Evolutionary conservation across 2,888 invertebrate species (phyloP).

Genomic region (Neelides folsomi): DNA sequence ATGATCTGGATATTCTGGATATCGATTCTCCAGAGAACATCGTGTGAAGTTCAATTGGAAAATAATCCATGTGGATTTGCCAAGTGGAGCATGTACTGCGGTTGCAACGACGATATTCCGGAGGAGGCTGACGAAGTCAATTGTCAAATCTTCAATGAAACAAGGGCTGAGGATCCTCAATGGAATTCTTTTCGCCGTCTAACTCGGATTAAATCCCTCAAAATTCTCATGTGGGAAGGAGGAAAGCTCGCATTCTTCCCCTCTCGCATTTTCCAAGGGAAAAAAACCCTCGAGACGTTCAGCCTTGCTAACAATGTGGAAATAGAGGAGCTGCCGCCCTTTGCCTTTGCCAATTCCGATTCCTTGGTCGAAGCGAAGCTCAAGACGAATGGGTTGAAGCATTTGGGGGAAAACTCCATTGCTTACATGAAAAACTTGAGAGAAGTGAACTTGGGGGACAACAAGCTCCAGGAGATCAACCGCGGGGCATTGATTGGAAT

Average conservation of each 20-base stretch:
- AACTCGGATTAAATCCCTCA: slow-evolving; percentile 5
- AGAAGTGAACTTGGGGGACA: slow-evolving; percentile 58
- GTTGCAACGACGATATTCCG: slow-evolving; percentile 42
- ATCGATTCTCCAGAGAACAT: no score
- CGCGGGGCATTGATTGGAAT: slow-evolving; percentile 58
- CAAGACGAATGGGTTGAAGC: slow-evolving; percentile 54
- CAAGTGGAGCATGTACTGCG: slow-evolving; percentile 40
- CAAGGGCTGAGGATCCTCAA: slow-evolving; percentile 36
- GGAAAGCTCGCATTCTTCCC: slow-evolving; percentile 18
- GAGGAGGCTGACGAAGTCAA: slow-evolving; percentile 55
- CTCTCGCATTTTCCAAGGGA: slow-evolving; percentile 11
- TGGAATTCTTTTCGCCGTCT: slow-evolving; percentile 6
- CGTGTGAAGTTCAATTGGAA: no score
- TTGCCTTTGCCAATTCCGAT: slow-evolving; percentile 60
- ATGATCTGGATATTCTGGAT: no score
- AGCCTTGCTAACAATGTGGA: slow-evolving; percentile 10
- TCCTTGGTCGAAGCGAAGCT: slow-evolving; percentile 53
- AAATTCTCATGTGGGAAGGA: slow-evolving; percentile 12
- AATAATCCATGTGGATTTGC: slow-evolving; percentile 10
- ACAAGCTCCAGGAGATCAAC: slow-evolving; percentile 59
- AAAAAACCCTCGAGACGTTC: slow-evolving; percentile 21
- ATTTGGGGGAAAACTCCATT: slow-evolving; percentile 54
- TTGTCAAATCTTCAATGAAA: slow-evolving; percentile 61
- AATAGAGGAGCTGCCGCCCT: slow-evolving; percentile 47
- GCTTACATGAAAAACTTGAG: slow-evolving; percentile 57